Base-by-base conservation (phyloP, 2,888 invertebrate genomes). In the Pachycephus smyrnensis region DNA sequence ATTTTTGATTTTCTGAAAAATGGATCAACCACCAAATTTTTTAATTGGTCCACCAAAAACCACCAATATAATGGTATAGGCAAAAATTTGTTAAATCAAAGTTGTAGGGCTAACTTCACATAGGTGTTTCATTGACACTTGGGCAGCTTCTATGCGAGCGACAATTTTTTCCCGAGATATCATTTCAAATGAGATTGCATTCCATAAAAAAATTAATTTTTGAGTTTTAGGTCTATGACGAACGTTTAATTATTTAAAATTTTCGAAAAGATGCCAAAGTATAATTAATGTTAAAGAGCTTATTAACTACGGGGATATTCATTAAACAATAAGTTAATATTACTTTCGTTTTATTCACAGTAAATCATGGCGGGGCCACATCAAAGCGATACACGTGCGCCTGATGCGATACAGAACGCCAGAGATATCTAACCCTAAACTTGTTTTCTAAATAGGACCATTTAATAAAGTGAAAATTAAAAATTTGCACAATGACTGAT, bases 401-500 rank as follows among this genome's bases (percentile, higher is more conserved):
- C 55, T 6, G 55, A 55, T 55, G 23, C 15, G 23, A 55, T 55
- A 55, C 55, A 55, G 55, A 55, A 55, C 55, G 55, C 55, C 55
- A 55, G 55, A 55, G 55, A 55, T 9, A 68, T 75, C 31, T 75
- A 69, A 75, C 68, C 69, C 69, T 36, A 69, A 69, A 75, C 31
- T 75, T 69, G n/a, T 69, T 69, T 11, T 33, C 12, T 33, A 75
- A 1, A 23, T 9, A 55, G 55, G 23, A 55, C 9, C 55, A 23
- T 55, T 55, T 55, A 9, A 55, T 23, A 55, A 55, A 55, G 55
- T 55, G 40, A 55, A 23, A 2, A 55, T 55, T 75, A 73, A 73
- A 75, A 40, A 31, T 32, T 79, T 23, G 11, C 69, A 80, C 75
- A 82, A 82, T 82, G 82, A 82, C 82, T 4, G 82, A 82, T 55